These are phyloP conservation scores for Iselma pallidipennis DNA, from an alignment of 2,888 invertebrate species.

Conservation along the genomic window DNA sequence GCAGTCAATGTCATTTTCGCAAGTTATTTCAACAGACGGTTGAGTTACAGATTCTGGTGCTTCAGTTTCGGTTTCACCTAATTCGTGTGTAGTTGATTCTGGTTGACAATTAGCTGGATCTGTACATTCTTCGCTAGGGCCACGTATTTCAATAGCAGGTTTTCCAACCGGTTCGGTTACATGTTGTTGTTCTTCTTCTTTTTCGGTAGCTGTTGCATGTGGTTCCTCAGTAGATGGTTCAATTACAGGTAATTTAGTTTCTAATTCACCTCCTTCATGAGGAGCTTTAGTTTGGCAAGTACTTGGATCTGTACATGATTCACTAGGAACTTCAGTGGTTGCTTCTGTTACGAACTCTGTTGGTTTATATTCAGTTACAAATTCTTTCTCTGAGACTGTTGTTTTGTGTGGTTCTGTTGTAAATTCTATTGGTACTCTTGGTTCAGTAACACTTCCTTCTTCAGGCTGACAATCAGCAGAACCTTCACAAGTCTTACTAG, in stretches of 20 bases:
- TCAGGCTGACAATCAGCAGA: constrained; percentile 7
- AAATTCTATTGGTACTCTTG: not conserved
- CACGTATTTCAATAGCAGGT: not conserved
- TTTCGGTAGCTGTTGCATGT: constrained; percentile 2
- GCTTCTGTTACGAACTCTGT: constrained; percentile 12
- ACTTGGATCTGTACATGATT: constrained; percentile 1
- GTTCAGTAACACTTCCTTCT: not conserved
- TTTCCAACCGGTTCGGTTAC: constrained; percentile 16
- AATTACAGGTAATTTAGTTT: constrained; percentile 20
- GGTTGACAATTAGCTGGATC: not conserved
- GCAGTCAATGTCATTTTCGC: not conserved
- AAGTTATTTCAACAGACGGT: not conserved
- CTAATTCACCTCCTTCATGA: constrained; percentile 14
- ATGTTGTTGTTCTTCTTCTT: constrained; percentile 15
- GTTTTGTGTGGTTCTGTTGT: not conserved
- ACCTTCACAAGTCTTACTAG: not conserved
- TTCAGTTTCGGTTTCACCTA: constrained; percentile 4
- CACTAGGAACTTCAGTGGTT: constrained; percentile 8
- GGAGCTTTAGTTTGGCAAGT: constrained; percentile 1
- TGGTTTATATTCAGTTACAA: constrained; percentile 4
- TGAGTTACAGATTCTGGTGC: not conserved
- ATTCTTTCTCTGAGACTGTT: not conserved
- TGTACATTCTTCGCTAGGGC: not conserved
- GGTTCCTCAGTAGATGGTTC: constrained; percentile 9
- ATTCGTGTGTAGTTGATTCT: not conserved